Conservation (phyloP, 35 echinoderm and acorn worm genomes). For the Patiria miniata region DNA sequence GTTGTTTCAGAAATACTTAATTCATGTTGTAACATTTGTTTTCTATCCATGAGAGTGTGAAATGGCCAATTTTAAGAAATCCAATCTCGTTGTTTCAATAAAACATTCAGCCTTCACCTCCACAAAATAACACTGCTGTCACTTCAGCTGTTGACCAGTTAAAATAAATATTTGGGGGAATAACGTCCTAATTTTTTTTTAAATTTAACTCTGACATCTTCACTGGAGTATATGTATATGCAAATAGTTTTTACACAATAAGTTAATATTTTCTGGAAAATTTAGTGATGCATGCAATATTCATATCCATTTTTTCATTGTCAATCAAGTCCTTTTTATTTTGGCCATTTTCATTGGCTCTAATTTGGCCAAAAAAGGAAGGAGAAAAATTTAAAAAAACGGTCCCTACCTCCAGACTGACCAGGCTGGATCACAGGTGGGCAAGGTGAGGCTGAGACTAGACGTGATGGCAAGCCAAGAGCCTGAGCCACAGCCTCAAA, state of each 20-base stretch:
- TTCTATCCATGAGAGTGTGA: neutral
- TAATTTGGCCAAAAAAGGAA: neutral
- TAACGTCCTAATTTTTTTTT: too few relatives aligned
- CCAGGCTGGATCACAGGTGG: neutral
- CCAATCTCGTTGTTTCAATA: neutral
- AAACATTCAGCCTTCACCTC: neutral
- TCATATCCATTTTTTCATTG: too few relatives aligned
- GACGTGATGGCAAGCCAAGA: neutral
- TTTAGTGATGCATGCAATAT: too few relatives aligned
- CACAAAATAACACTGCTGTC: neutral
- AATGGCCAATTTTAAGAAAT: neutral
- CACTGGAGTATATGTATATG: too few relatives aligned
- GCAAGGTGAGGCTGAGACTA: slow-evolving; percentile 10
- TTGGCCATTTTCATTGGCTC: too few relatives aligned
- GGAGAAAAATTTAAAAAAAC: neutral
- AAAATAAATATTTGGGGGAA: too few relatives aligned
- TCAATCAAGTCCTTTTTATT: too few relatives aligned
- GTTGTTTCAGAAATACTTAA: neutral
- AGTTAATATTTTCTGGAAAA: too few relatives aligned
- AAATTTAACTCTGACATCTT: too few relatives aligned
- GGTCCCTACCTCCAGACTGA: neutral
- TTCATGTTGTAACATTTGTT: neutral
- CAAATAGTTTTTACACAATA: too few relatives aligned
- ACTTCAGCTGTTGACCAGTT: neutral
- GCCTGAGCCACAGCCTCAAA: neutral